These are phyloP conservation scores for Galbula dea DNA, from an alignment of 2,113 vertebrate genomes.

Conservation along the genomic window DNA sequence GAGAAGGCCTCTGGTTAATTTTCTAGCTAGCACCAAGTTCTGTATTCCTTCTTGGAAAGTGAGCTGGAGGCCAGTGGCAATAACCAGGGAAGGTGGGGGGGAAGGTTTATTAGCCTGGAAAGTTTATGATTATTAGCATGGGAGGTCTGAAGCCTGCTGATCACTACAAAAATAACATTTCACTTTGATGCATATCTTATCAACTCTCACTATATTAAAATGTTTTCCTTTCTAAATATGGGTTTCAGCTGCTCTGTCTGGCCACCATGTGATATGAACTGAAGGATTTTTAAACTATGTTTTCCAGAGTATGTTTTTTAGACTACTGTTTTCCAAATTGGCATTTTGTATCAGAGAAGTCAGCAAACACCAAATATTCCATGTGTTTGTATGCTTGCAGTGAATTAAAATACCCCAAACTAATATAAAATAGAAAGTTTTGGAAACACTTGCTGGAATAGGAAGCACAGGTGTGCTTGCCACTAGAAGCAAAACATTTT, in stretches of 20 bases:
- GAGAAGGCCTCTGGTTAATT: not conserved
- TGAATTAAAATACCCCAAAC: not conserved
- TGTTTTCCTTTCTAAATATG: constrained; percentile 36
- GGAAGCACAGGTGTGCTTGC: not conserved
- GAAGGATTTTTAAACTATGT: not conserved
- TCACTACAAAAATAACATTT: constrained; percentile 32
- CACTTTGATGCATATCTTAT: constrained; percentile 26
- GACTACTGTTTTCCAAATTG: not conserved
- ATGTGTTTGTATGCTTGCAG: not conserved
- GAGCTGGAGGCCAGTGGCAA: not conserved
- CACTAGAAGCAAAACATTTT: not conserved
- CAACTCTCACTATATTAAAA: constrained; percentile 39
- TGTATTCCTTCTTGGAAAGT: not conserved
- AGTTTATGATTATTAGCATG: constrained; percentile 32
- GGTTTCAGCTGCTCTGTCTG: constrained; percentile 34
- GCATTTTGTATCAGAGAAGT: not conserved
- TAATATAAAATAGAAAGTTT: not conserved
- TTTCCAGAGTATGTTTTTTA: too few species aligned
- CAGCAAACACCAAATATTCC: not conserved
- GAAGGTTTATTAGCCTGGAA: not conserved
- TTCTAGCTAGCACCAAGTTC: not conserved
- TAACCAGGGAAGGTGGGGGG: too few species aligned
- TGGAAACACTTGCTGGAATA: not conserved
- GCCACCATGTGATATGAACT: constrained; percentile 29
- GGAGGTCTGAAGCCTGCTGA: constrained; percentile 41